Percentiles rank a stretch among this genome's conserved stretches.
phyloP scores from a whole-genome alignment of 92 coral and sea anemone species.

The Actinernus sp. region DNA sequence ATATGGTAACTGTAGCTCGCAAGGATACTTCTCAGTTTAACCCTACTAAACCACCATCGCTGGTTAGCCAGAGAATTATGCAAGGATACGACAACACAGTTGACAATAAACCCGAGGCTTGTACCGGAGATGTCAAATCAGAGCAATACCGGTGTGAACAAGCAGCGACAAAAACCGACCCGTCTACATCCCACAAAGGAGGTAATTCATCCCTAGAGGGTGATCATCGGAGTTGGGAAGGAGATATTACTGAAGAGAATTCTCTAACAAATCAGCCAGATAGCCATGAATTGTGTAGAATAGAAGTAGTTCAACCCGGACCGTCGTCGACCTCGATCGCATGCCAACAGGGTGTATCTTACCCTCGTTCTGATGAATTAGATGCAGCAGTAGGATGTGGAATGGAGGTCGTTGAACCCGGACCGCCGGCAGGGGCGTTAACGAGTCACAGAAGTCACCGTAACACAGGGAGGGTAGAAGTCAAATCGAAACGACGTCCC shows the following conservation, averaged over 20 bases:
- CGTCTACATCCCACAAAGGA: too few relatives aligned
- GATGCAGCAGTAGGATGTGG: constrained; percentile 32
- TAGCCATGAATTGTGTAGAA: constrained; percentile 1
- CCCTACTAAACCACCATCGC: constrained; percentile 47
- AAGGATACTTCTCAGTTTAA: constrained; percentile 47
- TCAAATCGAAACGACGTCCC: constrained; percentile 41
- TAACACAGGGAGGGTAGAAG: constrained; percentile 9
- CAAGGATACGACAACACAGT: constrained; percentile 16
- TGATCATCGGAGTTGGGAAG: too few relatives aligned
- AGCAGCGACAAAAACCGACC: too few relatives aligned
- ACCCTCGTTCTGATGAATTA: constrained; percentile 16
- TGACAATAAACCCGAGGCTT: not conserved
- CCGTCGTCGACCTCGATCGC: not conserved
- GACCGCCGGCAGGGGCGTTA: constrained; percentile 26
- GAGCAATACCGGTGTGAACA: too few relatives aligned
- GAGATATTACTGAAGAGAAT: too few relatives aligned
- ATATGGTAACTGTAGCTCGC: constrained; percentile 82
- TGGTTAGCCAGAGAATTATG: constrained; percentile 59
- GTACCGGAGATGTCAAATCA: too few relatives aligned
- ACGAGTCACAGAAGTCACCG: constrained; percentile 21
- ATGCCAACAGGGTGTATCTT: not conserved
- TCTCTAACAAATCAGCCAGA: too few relatives aligned
- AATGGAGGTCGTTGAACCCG: constrained; percentile 36
- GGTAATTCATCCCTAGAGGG: too few relatives aligned
- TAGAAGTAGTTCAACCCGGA: constrained; percentile 3